Evolutionary conservation across 2,113 vertebrate genomes (phyloP), one percentile per base, ranked within the genome.

Genomic region (Ammospiza nelsoni): DNA sequence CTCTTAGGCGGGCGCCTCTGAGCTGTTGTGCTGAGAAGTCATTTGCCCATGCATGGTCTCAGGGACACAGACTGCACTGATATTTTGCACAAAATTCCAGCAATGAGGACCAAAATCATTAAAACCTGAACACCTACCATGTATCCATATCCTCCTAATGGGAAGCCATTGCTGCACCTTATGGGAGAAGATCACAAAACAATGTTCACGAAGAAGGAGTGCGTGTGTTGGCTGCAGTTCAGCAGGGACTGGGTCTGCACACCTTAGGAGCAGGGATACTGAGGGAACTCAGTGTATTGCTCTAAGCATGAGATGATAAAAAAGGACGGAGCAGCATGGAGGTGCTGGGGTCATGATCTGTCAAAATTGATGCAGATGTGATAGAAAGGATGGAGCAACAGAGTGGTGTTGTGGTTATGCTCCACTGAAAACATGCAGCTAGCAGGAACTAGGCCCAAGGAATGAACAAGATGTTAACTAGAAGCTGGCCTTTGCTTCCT

Each of bases 41-140:
- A 33, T 68, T 76, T 63, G n/a, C 28, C 67, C 4, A 1, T 49
- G 18, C 13, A 13, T 20, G 27, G 29, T 75, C 35, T 71, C 57
- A 31, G 37, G 23, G 18, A 31, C 52, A 72, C 0, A 0, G 15
- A 31, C 29, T 39, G 12, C 6, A 0, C 33, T 54, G 6, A 6
- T 54, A 29, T 59, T 57, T 90, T 39, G 31, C 28, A 35, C 2
- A 8, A 24, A 58, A 43, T 58, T 22, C 22, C 18, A 20, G 28
- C n/a, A 44, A 4, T 10, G 24, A 84, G 25, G 43, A 80, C 20
- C 25, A 94, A 83, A 87, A 41, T 51, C 11, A 51, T 19, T 15
- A 35, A 73, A 67, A 76, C 15, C 19, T 44, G 31, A 41, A 27
- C 10, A 24, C n/a, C n/a, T 44, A 11, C 22, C 15, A 52, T 1